Percentiles rank a stretch among this genome's conserved stretches.
Conservation (phyloP, 2,888 invertebrate genomes). For the Dasypolia templi region DNA sequence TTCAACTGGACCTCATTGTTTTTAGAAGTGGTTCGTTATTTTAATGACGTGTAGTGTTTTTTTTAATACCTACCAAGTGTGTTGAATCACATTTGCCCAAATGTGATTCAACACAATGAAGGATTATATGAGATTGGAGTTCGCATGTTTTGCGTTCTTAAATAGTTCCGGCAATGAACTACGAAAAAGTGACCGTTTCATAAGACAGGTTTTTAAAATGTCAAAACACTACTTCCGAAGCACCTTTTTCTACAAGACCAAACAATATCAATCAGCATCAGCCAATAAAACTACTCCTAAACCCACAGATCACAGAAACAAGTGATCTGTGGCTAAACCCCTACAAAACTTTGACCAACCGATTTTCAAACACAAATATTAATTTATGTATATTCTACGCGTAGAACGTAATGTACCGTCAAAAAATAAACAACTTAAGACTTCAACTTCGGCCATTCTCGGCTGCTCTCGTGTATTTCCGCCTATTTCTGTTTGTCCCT, state of each 20-base stretch:
- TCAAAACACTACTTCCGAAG: background rate
- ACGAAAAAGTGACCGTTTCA: background rate
- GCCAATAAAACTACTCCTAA: slow-evolving; percentile 22
- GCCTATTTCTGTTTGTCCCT: slow-evolving; percentile 77
- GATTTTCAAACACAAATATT: slow-evolving; percentile 64
- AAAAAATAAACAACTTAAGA: slow-evolving; percentile 80
- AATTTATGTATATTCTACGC: slow-evolving; percentile 77
- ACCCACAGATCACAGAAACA: no score
- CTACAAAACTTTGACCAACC: slow-evolving; percentile 29
- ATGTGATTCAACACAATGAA: no score
- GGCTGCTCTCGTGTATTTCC: slow-evolving; percentile 53
- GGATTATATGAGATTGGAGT: background rate
- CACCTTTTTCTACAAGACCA: background rate
- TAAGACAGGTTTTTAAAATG: no score
- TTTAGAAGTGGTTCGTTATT: slow-evolving; percentile 24
- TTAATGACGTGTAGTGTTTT: slow-evolving; percentile 11
- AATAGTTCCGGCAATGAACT: background rate
- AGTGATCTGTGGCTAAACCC: no score
- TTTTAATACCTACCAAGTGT: background rate
- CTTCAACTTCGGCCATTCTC: slow-evolving; percentile 64
- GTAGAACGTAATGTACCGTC: slow-evolving; percentile 64
- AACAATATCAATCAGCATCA: slow-evolving; percentile 38
- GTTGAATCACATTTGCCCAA: background rate
- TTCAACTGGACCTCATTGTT: slow-evolving; percentile 31
- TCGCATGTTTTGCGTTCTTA: background rate